Evolutionary conservation across 1,140 invertebrate species (phyloP), one percentile per base, ranked within the genome.

Genomic region (Macrostomum lignano): DNA sequence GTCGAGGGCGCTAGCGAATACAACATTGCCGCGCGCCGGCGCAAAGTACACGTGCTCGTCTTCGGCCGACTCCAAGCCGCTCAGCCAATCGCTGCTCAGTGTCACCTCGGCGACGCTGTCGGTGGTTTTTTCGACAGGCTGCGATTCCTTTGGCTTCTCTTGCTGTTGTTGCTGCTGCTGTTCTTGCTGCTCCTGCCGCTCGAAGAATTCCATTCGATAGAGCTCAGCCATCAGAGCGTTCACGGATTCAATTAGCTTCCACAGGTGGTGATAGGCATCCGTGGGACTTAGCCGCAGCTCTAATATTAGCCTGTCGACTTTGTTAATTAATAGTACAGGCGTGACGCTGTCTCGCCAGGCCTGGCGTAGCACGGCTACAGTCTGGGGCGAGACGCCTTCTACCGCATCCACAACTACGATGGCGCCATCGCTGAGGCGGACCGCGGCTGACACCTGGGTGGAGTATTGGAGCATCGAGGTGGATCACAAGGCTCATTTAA

Each of bases 291-390:
- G 61, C 55, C 94, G 82, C 47, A 94, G 62, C 58, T 93, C 86
- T 2, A 93, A 63, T 23, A 94, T 65, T 44, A 82, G 84, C 47
- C 84, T 72, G 64, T 96, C 88, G 84, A 96, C 93, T 63, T 94
- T 94, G 72, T 96, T 94, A 84, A 94, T 93, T 71, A 96, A 93
- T 40, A 94, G 65, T 46, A 94, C 78, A 33, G 86, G 86, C 71
- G 91, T 91, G 47, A 96, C 94, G 53, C 86, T 72, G 61, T 96
- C 88, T 42, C 79, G 78, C 58, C 94, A 94, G 38, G 86, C 86
- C 59, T 96, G 88, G 66, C 86, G 74, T 44, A 96, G 62, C 37
- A 96, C 86, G 60, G 86, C 94, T 63, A 94, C 84, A 36, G 86
- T 96, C 62, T 96, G 86, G 7, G 11, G 5, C 7, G 13, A 64